These are phyloP conservation scores for Clostera curtula DNA, from an alignment of 2,888 invertebrate species.

Conservation along the genomic window DNA sequence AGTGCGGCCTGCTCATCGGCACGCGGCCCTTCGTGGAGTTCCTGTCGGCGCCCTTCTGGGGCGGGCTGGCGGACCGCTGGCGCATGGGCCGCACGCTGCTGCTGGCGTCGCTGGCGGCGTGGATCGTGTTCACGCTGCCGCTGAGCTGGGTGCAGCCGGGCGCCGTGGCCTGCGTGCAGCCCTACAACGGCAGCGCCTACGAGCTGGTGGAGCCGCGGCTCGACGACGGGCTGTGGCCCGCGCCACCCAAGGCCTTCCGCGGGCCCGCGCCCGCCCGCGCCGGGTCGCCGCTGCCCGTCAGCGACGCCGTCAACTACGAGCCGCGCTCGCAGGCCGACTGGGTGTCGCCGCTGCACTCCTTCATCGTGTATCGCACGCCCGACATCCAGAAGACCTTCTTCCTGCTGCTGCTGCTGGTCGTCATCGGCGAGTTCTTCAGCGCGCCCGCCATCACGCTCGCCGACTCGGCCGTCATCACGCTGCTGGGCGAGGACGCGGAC, in stretches of 20 bases:
- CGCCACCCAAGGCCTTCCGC: conserved; percentile 34
- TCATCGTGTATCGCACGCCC: conserved; percentile 90
- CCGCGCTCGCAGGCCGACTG: conserved; percentile 80
- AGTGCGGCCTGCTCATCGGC: conserved; percentile 95
- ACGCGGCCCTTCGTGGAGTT: conserved; percentile 98
- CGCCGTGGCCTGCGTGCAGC: conserved; percentile 88
- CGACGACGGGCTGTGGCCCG: conserved; percentile 49
- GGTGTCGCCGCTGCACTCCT: conserved; percentile 94
- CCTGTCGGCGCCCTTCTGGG: conserved; percentile 98
- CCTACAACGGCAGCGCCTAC: conserved; percentile 71
- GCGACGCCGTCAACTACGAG: conserved; percentile 85
- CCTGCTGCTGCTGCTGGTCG: conserved; percentile 90
- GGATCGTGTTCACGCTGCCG: conserved; percentile 97
- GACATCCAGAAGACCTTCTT: conserved; percentile 98
- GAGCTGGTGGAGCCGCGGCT: conserved; percentile 78
- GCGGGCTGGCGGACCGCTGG: conserved; percentile 92
- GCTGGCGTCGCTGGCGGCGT: conserved; percentile 92
- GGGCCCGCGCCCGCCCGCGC: conserved; percentile 42
- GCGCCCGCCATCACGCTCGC: conserved; percentile 97
- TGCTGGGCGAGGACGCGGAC: conserved; percentile 91
- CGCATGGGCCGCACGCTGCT: conserved; percentile 91
- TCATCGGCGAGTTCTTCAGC: conserved; percentile 98
- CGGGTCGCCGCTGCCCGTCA: conserved; percentile 82
- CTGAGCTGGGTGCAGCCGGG: conserved; percentile 96
- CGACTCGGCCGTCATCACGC: conserved; percentile 91